These are phyloP conservation scores for Empidonax traillii DNA, from an alignment of 2,113 vertebrate species.

Conservation along the genomic window DNA sequence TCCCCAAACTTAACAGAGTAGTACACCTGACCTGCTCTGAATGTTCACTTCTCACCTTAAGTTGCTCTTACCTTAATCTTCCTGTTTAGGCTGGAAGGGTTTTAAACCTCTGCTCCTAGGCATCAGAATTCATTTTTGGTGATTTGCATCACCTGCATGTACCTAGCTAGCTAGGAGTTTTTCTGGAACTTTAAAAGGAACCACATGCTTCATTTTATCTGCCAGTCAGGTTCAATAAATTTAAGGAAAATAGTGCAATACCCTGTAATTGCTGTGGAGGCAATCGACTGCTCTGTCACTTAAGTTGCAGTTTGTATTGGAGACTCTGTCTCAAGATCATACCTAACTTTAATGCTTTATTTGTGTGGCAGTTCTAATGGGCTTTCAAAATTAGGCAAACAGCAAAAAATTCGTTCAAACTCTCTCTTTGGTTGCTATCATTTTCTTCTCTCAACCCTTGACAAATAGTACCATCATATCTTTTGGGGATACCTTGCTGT, in stretches of 20 bases:
- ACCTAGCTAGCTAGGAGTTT: not conserved
- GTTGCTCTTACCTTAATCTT: not conserved
- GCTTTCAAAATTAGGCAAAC: not conserved
- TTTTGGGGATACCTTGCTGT: not conserved
- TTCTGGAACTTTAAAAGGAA: not conserved
- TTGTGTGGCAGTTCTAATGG: not conserved
- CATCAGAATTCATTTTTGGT: not conserved
- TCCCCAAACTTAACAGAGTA: not conserved
- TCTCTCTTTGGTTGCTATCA: not conserved
- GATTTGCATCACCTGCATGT: not conserved
- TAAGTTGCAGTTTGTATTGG: not conserved
- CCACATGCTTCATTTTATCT: not conserved
- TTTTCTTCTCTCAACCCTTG: not conserved
- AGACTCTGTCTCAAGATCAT: not conserved
- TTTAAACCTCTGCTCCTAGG: not conserved
- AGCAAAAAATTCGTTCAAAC: not conserved
- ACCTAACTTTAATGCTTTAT: not conserved
- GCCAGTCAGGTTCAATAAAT: not conserved
- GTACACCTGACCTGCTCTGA: not conserved
- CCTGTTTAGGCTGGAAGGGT: not conserved
- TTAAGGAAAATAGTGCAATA: not conserved
- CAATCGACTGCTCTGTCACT: not conserved
- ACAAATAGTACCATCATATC: not conserved
- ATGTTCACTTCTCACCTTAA: not conserved
- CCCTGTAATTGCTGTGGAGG: not conserved